Base-by-base conservation (phyloP, 1,140 invertebrate genomes). In the Drosophila seguyi region DNA sequence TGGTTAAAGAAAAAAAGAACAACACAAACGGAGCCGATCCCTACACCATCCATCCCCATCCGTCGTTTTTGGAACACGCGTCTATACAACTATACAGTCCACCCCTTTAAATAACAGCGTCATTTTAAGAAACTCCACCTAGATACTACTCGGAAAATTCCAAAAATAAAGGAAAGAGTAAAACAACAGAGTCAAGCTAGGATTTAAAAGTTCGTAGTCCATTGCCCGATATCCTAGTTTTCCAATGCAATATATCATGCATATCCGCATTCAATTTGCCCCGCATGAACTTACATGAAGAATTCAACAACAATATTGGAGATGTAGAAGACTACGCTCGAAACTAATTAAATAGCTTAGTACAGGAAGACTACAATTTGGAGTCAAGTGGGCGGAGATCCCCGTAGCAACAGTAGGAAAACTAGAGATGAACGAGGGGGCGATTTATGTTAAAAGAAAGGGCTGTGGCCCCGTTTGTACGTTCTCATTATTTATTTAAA, bases 151-250 rank as follows among this genome's bases (percentile, higher is more conserved):
- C 62, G 22, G 44, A 60, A 50, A 39, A 62, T 74, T 72, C 68
- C 48, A 52, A 29, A 31, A 75, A 75, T 53, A 74, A 66, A 76
- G 62, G 73, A 75, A 72, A 75, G 71, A 57, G 47, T 67, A 52
- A 69, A 50, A 39, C 60, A 25, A 50, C 58, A 52, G 13, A 38
- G 29, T 55, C 67, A 42, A 60, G 48, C 36, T 75, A 62, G n/a
- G 42, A 69, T 42, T 69, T 69, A 22, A 36, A 68, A 56, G 39
- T 72, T 57, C n/a, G 34, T 56, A 39, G 25, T 48, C 31, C 27
- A 38, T 34, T 58, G n/a, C 38, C 50, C 14, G 50, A 56, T 66
- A 29, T 56, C 50, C 25, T 55, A 34, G 42, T 60, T 71, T 60
- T 59, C 14, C 39, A 55, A 53, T 61, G 18, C 55, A 20, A 20